Evolutionary conservation across 2,888 invertebrate genomes (phyloP).

Genomic region (Clepsis dumicolana): DNA sequence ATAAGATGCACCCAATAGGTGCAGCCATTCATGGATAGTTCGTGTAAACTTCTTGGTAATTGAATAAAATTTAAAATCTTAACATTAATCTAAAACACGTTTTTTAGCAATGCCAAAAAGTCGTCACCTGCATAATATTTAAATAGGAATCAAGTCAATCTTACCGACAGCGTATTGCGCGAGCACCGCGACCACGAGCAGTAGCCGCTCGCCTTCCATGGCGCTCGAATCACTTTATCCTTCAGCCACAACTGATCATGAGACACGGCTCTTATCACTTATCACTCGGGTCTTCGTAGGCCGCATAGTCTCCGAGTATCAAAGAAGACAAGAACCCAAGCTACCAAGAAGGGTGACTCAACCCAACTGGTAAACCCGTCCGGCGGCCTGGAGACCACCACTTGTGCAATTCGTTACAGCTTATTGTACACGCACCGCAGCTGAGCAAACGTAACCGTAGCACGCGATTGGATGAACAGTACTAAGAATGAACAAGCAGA

Average conservation of each 20-base stretch:
- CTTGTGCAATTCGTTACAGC: conserved; percentile 56
- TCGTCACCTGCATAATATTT: not conserved
- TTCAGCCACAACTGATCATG: conserved; percentile 14
- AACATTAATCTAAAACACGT: too few species aligned
- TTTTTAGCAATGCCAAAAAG: too few species aligned
- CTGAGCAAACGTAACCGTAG: conserved; percentile 55
- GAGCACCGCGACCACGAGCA: conserved; percentile 15
- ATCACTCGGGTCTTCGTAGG: conserved; percentile 11
- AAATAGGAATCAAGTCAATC: not conserved
- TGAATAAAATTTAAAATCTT: too few species aligned
- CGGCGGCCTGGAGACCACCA: conserved; percentile 52
- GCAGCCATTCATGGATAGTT: too few species aligned
- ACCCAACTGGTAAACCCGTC: conserved; percentile 4
- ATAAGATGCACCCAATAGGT: too few species aligned
- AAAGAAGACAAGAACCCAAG: not conserved
- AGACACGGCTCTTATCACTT: conserved; percentile 22
- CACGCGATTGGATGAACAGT: conserved; percentile 29
- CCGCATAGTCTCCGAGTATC: conserved; percentile 25
- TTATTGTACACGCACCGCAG: conserved; percentile 55
- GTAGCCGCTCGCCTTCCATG: conserved; percentile 21
- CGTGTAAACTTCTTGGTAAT: too few species aligned
- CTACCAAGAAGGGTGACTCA: conserved; percentile 14
- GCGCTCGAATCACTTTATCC: conserved; percentile 14
- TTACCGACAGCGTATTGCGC: conserved; percentile 21
- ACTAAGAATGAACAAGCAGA: conserved; percentile 17